Conservation (phyloP, 2,888 invertebrate species). For the Apotomis turbidana region DNA sequence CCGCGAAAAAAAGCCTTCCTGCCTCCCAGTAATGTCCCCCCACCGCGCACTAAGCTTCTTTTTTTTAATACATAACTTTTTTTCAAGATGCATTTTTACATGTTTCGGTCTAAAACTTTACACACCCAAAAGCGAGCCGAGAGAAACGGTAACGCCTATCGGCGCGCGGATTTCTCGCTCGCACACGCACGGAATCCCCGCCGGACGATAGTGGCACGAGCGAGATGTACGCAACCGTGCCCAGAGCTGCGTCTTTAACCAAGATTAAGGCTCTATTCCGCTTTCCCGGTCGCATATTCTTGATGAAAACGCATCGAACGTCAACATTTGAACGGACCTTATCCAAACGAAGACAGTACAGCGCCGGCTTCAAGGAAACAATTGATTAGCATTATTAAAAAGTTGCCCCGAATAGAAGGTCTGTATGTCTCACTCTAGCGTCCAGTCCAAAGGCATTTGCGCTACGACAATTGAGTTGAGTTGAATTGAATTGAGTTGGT, state of each 20-base stretch:
- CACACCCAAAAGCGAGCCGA: conserved; percentile 79
- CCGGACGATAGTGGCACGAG: conserved; percentile 80
- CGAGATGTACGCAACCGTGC: conserved; percentile 68
- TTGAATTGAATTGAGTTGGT: conserved; percentile 84
- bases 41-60: conserved; percentile 82
- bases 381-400: conserved; percentile 52
- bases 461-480: conserved; percentile 83
- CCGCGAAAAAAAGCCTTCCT: conserved; percentile 81
- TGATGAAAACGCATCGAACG: conserved; percentile 65
- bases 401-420: conserved; percentile 60
- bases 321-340: conserved; percentile 53
- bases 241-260: conserved; percentile 75
- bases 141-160: conserved; percentile 77
- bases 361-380: conserved; percentile 36
- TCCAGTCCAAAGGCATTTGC: conserved; percentile 80
- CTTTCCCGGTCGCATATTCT: conserved; percentile 73
- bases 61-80: conserved; percentile 84
- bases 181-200: conserved; percentile 54
- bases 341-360: conserved; percentile 45
- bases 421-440: conserved; percentile 81
- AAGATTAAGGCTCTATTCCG: conserved; percentile 80
- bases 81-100: conserved; percentile 85
- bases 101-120: conserved; percentile 84
- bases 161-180: conserved; percentile 72
- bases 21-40: conserved; percentile 81